A percentile compares a stretch with the other conserved stretches of the same genome.
Conservation (phyloP, 64 coral and sea anemone species). For the Actinia equina region DNA sequence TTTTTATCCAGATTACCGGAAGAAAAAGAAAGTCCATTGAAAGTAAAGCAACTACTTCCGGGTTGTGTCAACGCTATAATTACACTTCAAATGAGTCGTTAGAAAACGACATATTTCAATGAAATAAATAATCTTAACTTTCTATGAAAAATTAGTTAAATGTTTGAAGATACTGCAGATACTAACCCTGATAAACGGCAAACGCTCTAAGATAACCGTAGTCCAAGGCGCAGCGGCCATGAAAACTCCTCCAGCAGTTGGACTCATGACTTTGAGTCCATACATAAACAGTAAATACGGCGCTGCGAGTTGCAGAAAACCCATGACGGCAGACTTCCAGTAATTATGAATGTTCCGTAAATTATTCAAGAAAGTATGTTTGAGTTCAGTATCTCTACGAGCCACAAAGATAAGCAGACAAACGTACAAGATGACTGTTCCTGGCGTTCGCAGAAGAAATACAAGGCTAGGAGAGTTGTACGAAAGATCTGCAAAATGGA, state of each 20-base stretch:
- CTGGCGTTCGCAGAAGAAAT: slow-evolving; percentile 95
- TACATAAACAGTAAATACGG: slow-evolving; percentile 96
- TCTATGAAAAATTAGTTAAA: background rate
- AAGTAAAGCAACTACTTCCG: background rate
- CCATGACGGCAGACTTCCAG: slow-evolving; percentile 86
- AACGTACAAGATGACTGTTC: slow-evolving; percentile 56
- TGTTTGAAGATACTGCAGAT: background rate
- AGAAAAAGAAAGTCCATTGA: background rate
- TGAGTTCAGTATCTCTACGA: slow-evolving; percentile 51
- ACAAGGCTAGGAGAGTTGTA: slow-evolving; percentile 77
- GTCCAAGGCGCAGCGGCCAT: slow-evolving; percentile 86
- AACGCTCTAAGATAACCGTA: slow-evolving; percentile 74
- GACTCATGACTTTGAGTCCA: slow-evolving; percentile 70
- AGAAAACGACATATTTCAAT: background rate
- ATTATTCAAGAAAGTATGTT: slow-evolving; percentile 46
- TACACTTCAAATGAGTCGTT: background rate
- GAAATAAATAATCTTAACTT: background rate
- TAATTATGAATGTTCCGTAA: slow-evolving; percentile 47
- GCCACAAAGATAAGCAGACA: slow-evolving; percentile 47
- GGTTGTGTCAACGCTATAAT: background rate
- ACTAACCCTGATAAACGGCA: slow-evolving; percentile 72
- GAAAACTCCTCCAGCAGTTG: slow-evolving; percentile 69
- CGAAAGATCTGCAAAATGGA: slow-evolving; percentile 67
- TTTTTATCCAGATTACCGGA: background rate
- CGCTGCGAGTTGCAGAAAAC: slow-evolving; percentile 78